Evolutionary conservation across 2,888 invertebrate genomes (phyloP), one percentile per base, ranked within the genome.

Genomic region (Empis livida): DNA sequence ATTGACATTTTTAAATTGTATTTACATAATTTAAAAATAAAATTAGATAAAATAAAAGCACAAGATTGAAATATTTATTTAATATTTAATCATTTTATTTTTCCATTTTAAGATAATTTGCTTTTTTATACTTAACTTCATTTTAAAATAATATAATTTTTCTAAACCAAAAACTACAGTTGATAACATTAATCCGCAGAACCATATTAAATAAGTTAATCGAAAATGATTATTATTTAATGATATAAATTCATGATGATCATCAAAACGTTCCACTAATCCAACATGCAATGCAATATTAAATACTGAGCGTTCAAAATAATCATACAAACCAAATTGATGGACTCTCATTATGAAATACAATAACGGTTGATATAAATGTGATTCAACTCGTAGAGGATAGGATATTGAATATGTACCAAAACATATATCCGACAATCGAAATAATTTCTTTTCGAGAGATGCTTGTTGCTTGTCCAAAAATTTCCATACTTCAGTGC

Each of bases 401-500:
- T 49, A 55, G 13, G 47, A 50, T 39, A 50, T 39, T 11, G 47
- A 53, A 38, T 42, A 48, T 30, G 45, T 39, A 5, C 64, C 65
- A 11, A 64, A 65, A 46, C 65, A 64, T 13, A 64, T 63, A 44
- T 57, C 55, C 42, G 57, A 56, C 13, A 61, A 53, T 17, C 60
- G 61, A 37, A 65, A 64, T 13, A 60, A 54, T 1, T 53, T 53
- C 13, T 58, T 56, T 42, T 56, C 55, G 17, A 62, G 37, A 17
- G 59, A 57, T 9, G 49, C 47, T 46, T 63, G 63, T 38, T 58
- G 57, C 5, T 51, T 49, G 8, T 58, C 48, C 9, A 63, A 45
- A 23, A 62, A 61, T 30, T 54, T 52, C 64, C 64, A 64, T 23
- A 54, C 56, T 5, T 65, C 64, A 39, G 59, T 58, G 15, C 61